These are phyloP conservation scores for Neoarius graeffei DNA, from an alignment of 2,113 vertebrate species.

Conservation along the genomic window DNA sequence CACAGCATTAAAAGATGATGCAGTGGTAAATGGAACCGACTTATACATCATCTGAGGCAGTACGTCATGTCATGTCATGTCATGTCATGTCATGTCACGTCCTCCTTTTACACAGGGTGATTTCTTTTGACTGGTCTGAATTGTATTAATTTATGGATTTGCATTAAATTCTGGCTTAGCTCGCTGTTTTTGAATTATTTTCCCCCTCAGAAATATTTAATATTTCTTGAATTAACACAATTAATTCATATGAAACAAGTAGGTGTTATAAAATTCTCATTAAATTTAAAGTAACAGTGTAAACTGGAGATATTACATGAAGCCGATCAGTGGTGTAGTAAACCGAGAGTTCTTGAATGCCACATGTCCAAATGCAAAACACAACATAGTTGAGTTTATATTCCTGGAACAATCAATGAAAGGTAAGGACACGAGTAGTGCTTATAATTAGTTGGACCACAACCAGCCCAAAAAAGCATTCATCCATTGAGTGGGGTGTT, in stretches of 20 bases:
- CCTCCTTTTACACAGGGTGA: background rate
- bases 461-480: background rate
- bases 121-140: background rate
- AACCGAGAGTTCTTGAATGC: background rate
- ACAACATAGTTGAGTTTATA: background rate
- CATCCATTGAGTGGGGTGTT: background rate
- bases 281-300: background rate
- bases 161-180: too few relatives aligned
- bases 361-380: background rate
- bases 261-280: background rate
- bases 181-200: background rate
- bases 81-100: too few relatives aligned
- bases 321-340: background rate
- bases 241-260: background rate
- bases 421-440: background rate
- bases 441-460: background rate
- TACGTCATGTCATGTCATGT: too few relatives aligned
- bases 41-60: background rate
- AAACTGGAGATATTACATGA: background rate
- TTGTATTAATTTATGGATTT: background rate
- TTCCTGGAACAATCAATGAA: background rate
- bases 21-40: background rate
- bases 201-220: background rate
- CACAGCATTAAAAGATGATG: background rate
- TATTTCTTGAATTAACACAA: background rate